Evolutionary conservation across 1,140 invertebrate species (phyloP).

Genomic region (Ooceraea biroi): DNA sequence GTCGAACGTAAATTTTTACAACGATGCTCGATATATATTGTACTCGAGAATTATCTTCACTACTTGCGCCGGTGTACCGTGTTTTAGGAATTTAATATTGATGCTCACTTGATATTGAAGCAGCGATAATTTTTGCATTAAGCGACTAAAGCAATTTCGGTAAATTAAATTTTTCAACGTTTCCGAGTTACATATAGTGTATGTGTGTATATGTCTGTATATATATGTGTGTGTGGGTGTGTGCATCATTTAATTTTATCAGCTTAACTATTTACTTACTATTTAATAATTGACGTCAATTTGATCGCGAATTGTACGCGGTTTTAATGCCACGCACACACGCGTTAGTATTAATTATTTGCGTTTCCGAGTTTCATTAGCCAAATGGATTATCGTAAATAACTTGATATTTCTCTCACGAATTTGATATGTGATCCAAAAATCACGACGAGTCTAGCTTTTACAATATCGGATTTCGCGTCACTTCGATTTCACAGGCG

Average conservation of each 20-base stretch:
- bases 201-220: too few species aligned
- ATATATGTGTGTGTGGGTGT: too few species aligned
- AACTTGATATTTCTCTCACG: background rate
- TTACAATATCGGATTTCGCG: background rate
- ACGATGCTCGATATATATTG: background rate
- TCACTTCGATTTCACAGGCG: background rate
- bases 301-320: background rate
- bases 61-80: background rate
- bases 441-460: background rate
- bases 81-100: background rate
- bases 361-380: background rate
- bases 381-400: background rate
- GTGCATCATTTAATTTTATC: background rate
- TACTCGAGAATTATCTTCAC: background rate
- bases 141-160: background rate
- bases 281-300: background rate
- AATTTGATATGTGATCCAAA: background rate
- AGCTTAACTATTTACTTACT: background rate
- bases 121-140: background rate
- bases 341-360: slow-evolving; percentile 4
- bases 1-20: too few species aligned
- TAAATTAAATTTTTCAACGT: background rate
- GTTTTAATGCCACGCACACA: background rate
- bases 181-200: background rate
- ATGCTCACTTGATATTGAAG: too few species aligned